Conservation (phyloP, 2,888 invertebrate genomes). For the Stegana nigrithorax region DNA sequence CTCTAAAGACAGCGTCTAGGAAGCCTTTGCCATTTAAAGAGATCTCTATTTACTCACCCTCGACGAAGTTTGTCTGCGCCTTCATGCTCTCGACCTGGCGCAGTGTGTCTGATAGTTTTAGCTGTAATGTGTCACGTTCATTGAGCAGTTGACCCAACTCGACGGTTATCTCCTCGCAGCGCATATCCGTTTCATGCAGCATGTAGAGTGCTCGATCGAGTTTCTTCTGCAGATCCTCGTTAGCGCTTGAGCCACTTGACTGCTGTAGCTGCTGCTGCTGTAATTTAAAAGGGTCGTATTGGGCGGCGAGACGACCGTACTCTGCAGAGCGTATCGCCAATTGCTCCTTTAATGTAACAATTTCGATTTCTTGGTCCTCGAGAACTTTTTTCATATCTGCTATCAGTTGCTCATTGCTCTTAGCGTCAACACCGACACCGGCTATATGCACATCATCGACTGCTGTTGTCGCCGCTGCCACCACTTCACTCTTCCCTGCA, state of each 20-base stretch:
- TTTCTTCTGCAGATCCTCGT: constrained; percentile 70
- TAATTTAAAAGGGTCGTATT: constrained; percentile 67
- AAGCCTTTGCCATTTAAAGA: background rate
- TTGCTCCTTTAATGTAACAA: constrained; percentile 79
- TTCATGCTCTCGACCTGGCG: constrained; percentile 77
- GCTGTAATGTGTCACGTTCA: constrained; percentile 86
- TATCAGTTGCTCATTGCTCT: constrained; percentile 43
- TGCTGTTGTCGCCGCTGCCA: background rate
- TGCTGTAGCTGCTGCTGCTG: constrained; percentile 51
- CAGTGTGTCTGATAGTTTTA: constrained; percentile 84
- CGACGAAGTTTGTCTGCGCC: constrained; percentile 22
- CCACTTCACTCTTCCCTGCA: constrained; percentile 6
- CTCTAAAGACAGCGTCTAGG: no score
- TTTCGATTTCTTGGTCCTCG: constrained; percentile 79
- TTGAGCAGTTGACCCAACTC: constrained; percentile 86
- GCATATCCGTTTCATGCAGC: constrained; percentile 87
- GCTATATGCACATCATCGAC: background rate
- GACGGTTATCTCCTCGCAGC: constrained; percentile 87
- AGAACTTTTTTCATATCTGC: constrained; percentile 71
- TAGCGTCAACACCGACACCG: background rate
- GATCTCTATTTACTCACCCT: background rate
- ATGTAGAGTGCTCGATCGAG: constrained; percentile 85
- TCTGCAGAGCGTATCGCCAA: constrained; percentile 73
- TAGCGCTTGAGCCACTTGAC: constrained; percentile 22
- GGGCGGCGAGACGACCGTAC: constrained; percentile 70